Base-by-base conservation (phyloP, 2,888 invertebrate genomes). In the Steinernema hermaphroditum region DNA sequence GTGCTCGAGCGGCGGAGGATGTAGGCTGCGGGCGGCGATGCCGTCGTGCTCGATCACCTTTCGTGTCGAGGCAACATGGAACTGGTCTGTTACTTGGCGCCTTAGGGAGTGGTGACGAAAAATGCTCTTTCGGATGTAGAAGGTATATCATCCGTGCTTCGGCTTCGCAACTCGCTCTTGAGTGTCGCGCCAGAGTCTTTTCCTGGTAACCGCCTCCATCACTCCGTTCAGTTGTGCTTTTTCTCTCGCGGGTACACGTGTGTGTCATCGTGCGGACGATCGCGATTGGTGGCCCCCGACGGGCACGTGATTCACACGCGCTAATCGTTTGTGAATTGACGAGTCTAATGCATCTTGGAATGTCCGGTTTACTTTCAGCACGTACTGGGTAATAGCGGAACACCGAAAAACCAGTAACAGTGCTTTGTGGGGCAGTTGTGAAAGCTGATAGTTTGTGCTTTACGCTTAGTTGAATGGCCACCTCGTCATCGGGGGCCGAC, bases 401-500 rank as follows among this genome's bases (percentile, higher is more conserved):
- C 62, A 62, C 62, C 62, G 32, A 27, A 32, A 54, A 62, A 62
- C 62, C 62, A 62, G 62, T 29, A 62, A 62, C 32, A 2, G 62
- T 62, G 32, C n/a, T 62, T 62, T 62, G 62, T 62, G 62, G 62
- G 62, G 62, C 62, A 1, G 62, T 62, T 62, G 62, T 62, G 32
- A 62, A 62, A 62, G 62, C 62, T 62, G 62, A 62, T 62, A 62
- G 32, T 62, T 62, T 62, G 62, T 62, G 62, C 62, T 62, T 62
- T 62, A 62, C 62, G 62, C 62, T 9, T 14, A 62, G 62, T 62
- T 62, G 62, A 62, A 62, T 62, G 62, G 62, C 62, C 62, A 62
- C 62, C 62, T 62, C 62, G 62, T 62, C 62, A 62, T 62, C 62
- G 50, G 50, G 50, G 62, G 62, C 62, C 62, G 62, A 62, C 62